phyloP scores from a whole-genome alignment of 2,888 invertebrate genomes.

The Drosophila prolongata region DNA sequence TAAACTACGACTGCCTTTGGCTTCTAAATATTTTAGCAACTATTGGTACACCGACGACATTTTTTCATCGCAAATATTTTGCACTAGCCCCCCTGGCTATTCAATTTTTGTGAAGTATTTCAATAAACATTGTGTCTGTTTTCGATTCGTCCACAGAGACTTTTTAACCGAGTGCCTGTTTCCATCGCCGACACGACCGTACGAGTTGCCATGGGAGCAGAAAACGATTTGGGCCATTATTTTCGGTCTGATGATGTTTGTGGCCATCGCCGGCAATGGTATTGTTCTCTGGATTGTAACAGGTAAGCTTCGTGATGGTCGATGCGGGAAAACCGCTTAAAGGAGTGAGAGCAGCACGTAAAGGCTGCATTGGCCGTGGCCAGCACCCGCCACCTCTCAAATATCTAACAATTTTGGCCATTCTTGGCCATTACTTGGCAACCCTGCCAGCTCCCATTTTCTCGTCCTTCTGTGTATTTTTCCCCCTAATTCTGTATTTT shows the following conservation, averaged over 20 bases:
- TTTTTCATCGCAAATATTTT: background rate
- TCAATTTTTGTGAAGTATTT: background rate
- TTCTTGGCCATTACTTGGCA: slow-evolving; percentile 44
- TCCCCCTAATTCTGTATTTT: slow-evolving; percentile 1
- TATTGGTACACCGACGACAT: background rate
- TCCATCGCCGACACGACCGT: slow-evolving; percentile 86
- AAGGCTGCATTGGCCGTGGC: slow-evolving; percentile 32
- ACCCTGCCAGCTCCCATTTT: background rate
- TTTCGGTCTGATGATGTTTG: slow-evolving; percentile 91
- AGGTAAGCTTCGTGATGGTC: slow-evolving; percentile 86
- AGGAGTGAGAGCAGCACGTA: slow-evolving; percentile 26
- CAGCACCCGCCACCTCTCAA: slow-evolving; percentile 3
- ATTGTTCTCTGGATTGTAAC: slow-evolving; percentile 97
- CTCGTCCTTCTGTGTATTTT: background rate
- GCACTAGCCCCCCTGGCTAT: no score
- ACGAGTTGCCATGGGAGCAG: slow-evolving; percentile 88
- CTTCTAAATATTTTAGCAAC: no score
- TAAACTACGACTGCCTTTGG: no score
- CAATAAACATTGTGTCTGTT: slow-evolving; percentile 10
- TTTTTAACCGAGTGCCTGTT: slow-evolving; percentile 87
- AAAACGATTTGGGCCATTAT: slow-evolving; percentile 90
- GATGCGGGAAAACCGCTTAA: slow-evolving; percentile 7
- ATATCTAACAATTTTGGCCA: slow-evolving; percentile 41
- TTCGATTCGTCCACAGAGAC: slow-evolving; percentile 83
- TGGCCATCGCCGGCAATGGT: slow-evolving; percentile 93